Conservation (phyloP, 1,140 invertebrate species). For the Sinella curviseta region DNA sequence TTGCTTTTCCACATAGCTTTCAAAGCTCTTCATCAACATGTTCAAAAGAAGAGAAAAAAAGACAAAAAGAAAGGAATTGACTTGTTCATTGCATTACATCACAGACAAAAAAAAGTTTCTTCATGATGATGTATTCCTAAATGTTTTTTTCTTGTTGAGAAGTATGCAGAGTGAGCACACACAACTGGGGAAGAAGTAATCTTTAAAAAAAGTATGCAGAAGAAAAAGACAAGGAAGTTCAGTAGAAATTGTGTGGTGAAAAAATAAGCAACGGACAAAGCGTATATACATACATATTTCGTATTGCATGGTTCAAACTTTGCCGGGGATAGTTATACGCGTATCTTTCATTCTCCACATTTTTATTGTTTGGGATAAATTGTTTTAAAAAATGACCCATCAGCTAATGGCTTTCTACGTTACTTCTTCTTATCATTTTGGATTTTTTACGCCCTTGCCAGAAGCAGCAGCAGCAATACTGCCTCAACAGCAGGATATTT, state of each 20-base stretch:
- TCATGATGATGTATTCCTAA: too few relatives aligned
- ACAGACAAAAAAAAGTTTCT: background rate
- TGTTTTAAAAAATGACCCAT: constrained; percentile 27
- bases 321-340: too few relatives aligned
- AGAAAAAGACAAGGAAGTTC: background rate
- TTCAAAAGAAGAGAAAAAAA: background rate
- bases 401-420: constrained; percentile 22
- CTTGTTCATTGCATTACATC: constrained; percentile 17
- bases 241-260: background rate
- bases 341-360: constrained; percentile 19
- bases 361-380: constrained; percentile 26
- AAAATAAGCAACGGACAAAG: background rate
- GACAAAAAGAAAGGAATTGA: constrained; percentile 6
- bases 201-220: constrained; percentile 9
- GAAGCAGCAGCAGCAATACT: constrained; percentile 1
- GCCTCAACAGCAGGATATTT: constrained; percentile 21
- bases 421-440: constrained; percentile 18
- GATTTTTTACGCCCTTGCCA: constrained; percentile 22
- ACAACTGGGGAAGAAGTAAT: background rate
- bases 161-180: too few relatives aligned
- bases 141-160: background rate
- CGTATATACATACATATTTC: background rate
- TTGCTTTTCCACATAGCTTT: constrained; percentile 19
- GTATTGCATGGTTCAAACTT: too few relatives aligned
- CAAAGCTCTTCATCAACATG: constrained; percentile 22